Percentiles rank a stretch among this genome's conserved stretches.
phyloP scores from a whole-genome alignment of 35 echinoderm and acorn worm genomes.

The Ophioderma brevispina region DNA sequence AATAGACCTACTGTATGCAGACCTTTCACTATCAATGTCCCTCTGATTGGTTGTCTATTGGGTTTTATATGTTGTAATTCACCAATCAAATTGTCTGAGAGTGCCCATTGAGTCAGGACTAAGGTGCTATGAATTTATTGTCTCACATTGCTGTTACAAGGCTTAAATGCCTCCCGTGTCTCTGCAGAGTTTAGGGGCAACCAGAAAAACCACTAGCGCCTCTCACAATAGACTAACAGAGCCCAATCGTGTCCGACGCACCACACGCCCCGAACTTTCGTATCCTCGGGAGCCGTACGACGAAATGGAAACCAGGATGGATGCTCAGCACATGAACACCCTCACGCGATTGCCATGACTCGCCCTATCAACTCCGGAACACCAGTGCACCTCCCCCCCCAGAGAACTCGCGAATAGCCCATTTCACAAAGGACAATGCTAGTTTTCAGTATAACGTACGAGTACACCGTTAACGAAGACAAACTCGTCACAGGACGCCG shows the following conservation, averaged over 20 bases:
- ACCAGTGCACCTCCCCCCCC: conserved; percentile 84
- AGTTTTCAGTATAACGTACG: conserved; percentile 83
- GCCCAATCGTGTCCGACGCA: conserved; percentile 76
- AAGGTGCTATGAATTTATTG: conserved; percentile 22
- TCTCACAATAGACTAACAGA: conserved; percentile 83
- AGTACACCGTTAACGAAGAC: conserved; percentile 92
- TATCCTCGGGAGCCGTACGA: conserved; percentile 47
- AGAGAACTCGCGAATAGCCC: conserved; percentile 92
- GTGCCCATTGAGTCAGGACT: no score
- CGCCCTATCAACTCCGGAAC: conserved; percentile 92
- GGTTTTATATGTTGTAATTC: no score
- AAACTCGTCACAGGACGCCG: conserved; percentile 30
- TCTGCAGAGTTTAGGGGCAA: conserved; percentile 96
- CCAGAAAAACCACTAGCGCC: conserved; percentile 95
- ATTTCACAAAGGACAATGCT: conserved; percentile 86
- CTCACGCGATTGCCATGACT: conserved; percentile 58
- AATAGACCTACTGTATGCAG: no score
- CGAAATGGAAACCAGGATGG: conserved; percentile 37
- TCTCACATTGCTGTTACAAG: conserved; percentile 20
- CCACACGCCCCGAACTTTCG: conserved; percentile 82
- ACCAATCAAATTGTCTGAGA: no score
- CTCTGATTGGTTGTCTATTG: no score
- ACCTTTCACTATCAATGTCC: no score
- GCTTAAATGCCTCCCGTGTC: conserved; percentile 77
- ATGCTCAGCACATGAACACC: neutral